Base-by-base conservation (phyloP, 2,113 vertebrate genomes). In the Lucifuga dentata region DNA sequence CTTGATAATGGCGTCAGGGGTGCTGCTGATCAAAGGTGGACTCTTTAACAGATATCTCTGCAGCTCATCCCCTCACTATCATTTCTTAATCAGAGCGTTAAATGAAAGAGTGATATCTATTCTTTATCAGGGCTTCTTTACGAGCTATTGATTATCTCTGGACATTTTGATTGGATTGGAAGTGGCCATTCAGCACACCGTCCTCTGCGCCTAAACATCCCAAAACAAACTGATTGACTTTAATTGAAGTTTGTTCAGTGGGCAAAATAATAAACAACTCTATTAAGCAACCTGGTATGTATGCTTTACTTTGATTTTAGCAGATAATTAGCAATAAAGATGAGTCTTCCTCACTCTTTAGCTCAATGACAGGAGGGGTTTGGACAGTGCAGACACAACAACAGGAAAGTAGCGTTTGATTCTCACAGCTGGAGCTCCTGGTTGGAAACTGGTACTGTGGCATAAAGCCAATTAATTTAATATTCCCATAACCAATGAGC, bases 91-190 rank as follows among this genome's bases (percentile, higher is more conserved):
- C 60, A n/a, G 21, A 12, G 13, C 3, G 56, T 64, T 26, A 43
- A 35, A 32, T 35, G 6, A 38, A 13, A 46, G 16, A 53, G 15
- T 43, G 15, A 17, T 5, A 36, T 53, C 53, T 3, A 0, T 36
- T 48, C 8, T 5, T 63, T 55, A 69, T 69, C 73, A 24, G 5
- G 3, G 2, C 1, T 2, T 19, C 26, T 21, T 50, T 61, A 78
- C 58, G 48, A 17, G 13, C 20, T 5, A 26, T 15, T 59, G 79
- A 74, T 74, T 8, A 41, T 7, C 4, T 68, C 49, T 24, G 4
- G 46, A 40, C 44, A 15, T 36, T 62, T 36, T 87, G 81, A 86
- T 70, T 64, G 11, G 43, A 69, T 86, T 77, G 59, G 11, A 5
- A 72, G 43, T 29, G 7, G 29, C 11, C 11, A 19, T 49, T 67